A percentile compares a stretch with the other conserved stretches of the same genome.
Conservation (phyloP, 1,140 invertebrate species). For the Drosophila quadrilineata region DNA sequence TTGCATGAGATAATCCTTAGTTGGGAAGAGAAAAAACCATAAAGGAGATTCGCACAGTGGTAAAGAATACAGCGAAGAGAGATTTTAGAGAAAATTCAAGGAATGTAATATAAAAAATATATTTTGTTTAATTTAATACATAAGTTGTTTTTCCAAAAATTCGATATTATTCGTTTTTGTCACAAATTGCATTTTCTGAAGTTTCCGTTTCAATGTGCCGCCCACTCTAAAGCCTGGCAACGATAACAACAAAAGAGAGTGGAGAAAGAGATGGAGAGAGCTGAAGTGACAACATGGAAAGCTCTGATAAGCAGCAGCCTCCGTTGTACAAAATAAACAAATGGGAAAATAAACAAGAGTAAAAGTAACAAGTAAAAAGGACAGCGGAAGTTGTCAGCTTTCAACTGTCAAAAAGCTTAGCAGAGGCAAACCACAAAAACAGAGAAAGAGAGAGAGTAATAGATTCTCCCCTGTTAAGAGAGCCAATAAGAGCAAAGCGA, state of each 20-base stretch:
- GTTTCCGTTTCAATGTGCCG: conserved; percentile 47
- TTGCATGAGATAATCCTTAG: conserved; percentile 27
- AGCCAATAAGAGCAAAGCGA: background rate
- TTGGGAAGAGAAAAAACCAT: background rate
- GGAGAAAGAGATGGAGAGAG: background rate
- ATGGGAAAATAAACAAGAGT: conserved; percentile 26
- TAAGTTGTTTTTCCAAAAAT: conserved; percentile 1
- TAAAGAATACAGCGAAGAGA: background rate
- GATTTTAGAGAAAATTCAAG: no score
- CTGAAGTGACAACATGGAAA: conserved; percentile 49
- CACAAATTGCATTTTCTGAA: conserved; percentile 49
- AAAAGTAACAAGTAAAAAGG: conserved; percentile 35
- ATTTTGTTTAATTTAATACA: background rate
- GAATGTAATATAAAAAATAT: no score
- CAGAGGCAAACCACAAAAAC: background rate
- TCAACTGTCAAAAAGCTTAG: conserved; percentile 4
- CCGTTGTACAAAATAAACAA: conserved; percentile 35
- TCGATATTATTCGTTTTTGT: conserved; percentile 32
- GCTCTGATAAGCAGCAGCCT: conserved; percentile 60
- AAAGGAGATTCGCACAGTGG: conserved; percentile 27
- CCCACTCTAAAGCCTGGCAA: conserved; percentile 43
- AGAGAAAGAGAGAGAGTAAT: background rate
- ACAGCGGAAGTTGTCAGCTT: conserved; percentile 35
- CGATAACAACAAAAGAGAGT: conserved; percentile 15
- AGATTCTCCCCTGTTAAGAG: background rate